These are phyloP conservation scores for Sylvicapra grimmia DNA, from an alignment of 2,113 vertebrate genomes.

Conservation along the genomic window DNA sequence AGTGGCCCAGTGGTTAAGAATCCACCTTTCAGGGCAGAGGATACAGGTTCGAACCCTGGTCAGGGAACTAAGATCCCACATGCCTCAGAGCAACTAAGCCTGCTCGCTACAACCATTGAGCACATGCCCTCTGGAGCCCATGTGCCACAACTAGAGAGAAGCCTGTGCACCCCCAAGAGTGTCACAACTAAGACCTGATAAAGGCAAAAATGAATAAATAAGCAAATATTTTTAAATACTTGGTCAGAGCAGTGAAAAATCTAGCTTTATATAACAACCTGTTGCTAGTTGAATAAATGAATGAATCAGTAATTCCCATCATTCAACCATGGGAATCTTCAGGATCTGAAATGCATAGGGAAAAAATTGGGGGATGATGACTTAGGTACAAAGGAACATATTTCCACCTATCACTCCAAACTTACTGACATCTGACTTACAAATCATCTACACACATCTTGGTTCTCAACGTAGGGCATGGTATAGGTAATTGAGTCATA, in stretches of 20 bases:
- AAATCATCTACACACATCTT: background rate
- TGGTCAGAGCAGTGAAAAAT: background rate
- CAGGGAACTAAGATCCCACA: background rate
- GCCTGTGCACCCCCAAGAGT: background rate
- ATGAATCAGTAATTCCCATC: background rate
- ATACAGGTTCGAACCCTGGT: background rate
- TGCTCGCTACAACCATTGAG: fast-evolving
- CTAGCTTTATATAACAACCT: background rate
- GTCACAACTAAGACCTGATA: background rate
- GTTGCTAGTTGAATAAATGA: background rate
- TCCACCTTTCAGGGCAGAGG: background rate
- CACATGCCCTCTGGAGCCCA: background rate
- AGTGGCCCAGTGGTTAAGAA: background rate
- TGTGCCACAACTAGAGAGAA: background rate
- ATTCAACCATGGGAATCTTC: background rate
- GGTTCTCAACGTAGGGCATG: background rate
- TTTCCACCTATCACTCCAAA: background rate
- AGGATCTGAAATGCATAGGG: background rate
- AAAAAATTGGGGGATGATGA: background rate
- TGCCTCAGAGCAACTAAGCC: background rate
- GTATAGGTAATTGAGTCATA: background rate
- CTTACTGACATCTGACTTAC: background rate
- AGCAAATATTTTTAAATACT: background rate
- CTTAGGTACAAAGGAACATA: background rate
- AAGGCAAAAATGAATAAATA: background rate